phyloP scores from a whole-genome alignment of 2,888 invertebrate genomes.

The Diachrysia chrysitis region DNA sequence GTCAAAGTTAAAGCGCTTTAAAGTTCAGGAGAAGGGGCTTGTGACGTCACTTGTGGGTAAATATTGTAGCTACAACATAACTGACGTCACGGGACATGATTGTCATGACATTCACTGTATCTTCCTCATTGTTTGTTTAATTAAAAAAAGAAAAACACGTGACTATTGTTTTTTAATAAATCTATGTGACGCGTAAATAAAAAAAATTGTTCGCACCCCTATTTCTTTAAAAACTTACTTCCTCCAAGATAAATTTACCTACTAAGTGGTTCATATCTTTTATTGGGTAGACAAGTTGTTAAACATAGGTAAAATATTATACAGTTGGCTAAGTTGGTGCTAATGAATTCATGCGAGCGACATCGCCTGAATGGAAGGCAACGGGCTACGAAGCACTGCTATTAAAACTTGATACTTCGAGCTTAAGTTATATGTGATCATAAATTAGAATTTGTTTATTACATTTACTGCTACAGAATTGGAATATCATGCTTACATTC shows the following conservation, averaged over 20 bases:
- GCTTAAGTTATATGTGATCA: constrained; percentile 10
- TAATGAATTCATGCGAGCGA: constrained; percentile 44
- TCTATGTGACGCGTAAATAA: no score
- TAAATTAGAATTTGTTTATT: neutral
- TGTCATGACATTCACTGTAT: no score
- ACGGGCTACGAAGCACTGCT: neutral
- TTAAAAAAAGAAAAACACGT: no score
- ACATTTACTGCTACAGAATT: neutral
- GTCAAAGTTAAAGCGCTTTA: no score
- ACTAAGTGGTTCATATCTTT: neutral
- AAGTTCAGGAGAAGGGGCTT: no score
- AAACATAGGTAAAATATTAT: constrained; percentile 24
- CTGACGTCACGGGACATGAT: no score
- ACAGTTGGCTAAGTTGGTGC: constrained; percentile 13
- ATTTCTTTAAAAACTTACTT: neutral
- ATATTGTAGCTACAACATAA: no score
- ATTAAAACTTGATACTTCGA: neutral
- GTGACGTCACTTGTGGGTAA: no score
- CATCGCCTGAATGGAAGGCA: constrained; percentile 32
- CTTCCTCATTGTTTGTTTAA: no score
- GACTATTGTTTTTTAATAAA: no score
- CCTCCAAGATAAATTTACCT: neutral
- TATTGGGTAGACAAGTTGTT: neutral
- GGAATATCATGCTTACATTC: neutral
- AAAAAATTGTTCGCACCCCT: no score